Evolutionary conservation across 2,113 vertebrate genomes (phyloP).

Genomic region (Gymnarchus niloticus): DNA sequence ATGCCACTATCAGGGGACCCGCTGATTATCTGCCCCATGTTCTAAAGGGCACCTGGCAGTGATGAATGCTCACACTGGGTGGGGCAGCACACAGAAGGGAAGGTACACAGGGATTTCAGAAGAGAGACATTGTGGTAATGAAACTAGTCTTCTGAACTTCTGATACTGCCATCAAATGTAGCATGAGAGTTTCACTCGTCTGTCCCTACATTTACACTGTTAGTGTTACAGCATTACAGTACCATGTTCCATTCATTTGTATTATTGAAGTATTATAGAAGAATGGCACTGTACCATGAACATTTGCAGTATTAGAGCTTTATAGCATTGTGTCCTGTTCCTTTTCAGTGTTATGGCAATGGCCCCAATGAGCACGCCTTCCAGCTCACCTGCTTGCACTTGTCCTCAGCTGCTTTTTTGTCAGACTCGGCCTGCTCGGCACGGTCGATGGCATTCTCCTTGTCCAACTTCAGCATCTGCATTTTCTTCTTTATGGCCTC

Average conservation of each 20-base stretch:
- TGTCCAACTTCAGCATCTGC: constrained; percentile 96
- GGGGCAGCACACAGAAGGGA: neutral
- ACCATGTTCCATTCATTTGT: neutral
- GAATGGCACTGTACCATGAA: neutral
- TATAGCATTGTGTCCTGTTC: neutral
- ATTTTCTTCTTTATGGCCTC: constrained; percentile 99
- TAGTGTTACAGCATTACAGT: neutral
- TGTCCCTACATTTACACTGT: neutral
- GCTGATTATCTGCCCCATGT: neutral
- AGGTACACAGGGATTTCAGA: neutral
- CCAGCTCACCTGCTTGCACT: constrained; percentile 78
- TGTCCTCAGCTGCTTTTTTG: constrained; percentile 83
- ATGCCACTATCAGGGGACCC: too few relatives aligned
- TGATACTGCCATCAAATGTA: neutral
- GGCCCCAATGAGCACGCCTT: neutral
- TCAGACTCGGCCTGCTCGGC: constrained; percentile 86
- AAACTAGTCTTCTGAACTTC: neutral
- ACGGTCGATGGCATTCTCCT: constrained; percentile 88
- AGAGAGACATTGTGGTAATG: neutral
- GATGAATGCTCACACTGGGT: neutral
- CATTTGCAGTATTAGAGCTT: neutral
- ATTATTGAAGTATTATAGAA: neutral
- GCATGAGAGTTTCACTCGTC: neutral
- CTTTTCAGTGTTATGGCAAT: neutral
- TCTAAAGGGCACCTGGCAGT: neutral